Evolutionary conservation across 1,140 invertebrate genomes (phyloP).

Genomic region (Penaeus japonicus): DNA sequence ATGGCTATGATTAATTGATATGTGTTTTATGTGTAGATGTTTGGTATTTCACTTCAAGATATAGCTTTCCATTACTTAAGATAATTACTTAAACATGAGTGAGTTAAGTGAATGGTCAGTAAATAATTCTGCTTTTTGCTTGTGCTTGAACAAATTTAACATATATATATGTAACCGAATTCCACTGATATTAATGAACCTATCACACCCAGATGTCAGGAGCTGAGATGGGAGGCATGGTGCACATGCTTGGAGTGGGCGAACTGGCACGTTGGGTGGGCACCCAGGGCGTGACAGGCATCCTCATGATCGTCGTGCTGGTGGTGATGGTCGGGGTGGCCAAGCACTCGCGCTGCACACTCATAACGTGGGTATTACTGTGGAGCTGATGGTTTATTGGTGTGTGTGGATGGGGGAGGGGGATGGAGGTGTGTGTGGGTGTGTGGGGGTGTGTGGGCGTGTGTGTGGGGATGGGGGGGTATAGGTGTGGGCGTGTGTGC

Average conservation of each 20-base stretch:
- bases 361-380: constrained; percentile 75
- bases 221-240: constrained; percentile 51
- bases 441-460: not conserved
- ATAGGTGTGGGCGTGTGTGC: too few species aligned
- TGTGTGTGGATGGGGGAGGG: too few species aligned
- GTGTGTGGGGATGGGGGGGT: not conserved
- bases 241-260: constrained; percentile 29
- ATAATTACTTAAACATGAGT: too few species aligned
- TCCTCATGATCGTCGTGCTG: constrained; percentile 80
- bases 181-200: too few species aligned
- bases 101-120: too few species aligned
- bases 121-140: too few species aligned
- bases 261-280: constrained; percentile 74
- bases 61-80: too few species aligned
- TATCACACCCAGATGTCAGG: constrained; percentile 54
- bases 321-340: constrained; percentile 83
- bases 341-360: constrained; percentile 80
- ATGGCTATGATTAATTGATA: too few species aligned
- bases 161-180: too few species aligned
- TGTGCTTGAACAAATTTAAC: too few species aligned
- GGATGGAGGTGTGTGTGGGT: not conserved
- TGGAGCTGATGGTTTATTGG: not conserved
- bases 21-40: too few species aligned
- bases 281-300: constrained; percentile 79
- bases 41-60: too few species aligned